Base-by-base conservation (phyloP, 2,797 vertebrate genomes). In the Labeo calbasu region DNA sequence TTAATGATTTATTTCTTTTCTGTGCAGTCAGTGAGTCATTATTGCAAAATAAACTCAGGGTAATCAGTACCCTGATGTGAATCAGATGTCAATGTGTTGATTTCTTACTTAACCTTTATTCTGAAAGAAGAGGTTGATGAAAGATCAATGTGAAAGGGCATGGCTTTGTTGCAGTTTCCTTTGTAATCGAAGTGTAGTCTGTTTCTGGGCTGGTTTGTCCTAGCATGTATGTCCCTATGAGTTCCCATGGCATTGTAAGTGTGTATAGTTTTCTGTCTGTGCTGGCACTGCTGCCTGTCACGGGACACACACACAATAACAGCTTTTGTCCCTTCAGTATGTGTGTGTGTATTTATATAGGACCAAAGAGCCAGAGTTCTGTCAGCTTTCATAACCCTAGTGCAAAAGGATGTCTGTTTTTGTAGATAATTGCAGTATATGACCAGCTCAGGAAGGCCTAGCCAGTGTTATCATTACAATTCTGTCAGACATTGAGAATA, bases 281-380 rank as follows among this genome's bases (percentile, higher is more conserved):
- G 72, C 40, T 71, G 75, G 57, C 69, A 73, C 46, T 73, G 23
- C 65, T 68, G 80, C 25, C n/a, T 57, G 80, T 87, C 86, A 87
- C 32, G n/a, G 77, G 59, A 82, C 86, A 21, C 77, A 71, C 77
- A 71, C 55, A 87, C 86, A 87, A 87, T 84, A 59, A 69, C 80
- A 65, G 70, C 80, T 80, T 87, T 87, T 87, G 86, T 87, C 51
- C 61, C 59, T 51, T 65, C 43, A 61, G 77, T n/a, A 36, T 76
- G 59, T 68, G 50, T 85, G 48, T 79, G 66, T 53, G 55, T 75
- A 23, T 76, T 84, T 77, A n/a, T 76, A 71, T 51, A 84, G 82
- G 17, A 57, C 79, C 57, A 70, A 81, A 81, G 79, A 82, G 66
- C 40, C 65, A 71, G 73, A 53, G n/a, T 13, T 43, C 68, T 72